These are phyloP conservation scores for Coregonus clupeaformis DNA, from an alignment of 2,113 vertebrate species.

Conservation along the genomic window DNA sequence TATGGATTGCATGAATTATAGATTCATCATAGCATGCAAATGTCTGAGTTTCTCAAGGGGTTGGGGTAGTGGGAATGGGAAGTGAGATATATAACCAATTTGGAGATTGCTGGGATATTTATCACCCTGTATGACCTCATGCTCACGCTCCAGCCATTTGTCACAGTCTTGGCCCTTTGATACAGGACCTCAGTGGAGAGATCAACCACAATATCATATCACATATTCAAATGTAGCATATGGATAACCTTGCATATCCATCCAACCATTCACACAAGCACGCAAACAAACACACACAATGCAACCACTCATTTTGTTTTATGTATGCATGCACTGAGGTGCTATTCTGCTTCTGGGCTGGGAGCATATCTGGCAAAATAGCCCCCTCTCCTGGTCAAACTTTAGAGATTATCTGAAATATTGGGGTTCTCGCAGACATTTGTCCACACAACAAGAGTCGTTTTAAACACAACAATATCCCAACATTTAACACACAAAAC, in stretches of 20 bases:
- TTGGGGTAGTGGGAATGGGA: not conserved
- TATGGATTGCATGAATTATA: not conserved
- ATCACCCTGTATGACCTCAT: not conserved
- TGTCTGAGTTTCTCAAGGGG: not conserved
- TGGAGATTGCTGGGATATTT: not conserved
- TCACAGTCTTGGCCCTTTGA: not conserved
- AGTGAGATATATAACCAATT: not conserved
- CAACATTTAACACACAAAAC: not conserved
- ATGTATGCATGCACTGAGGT: not conserved
- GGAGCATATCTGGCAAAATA: not conserved
- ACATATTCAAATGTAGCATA: not conserved
- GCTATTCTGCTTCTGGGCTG: not conserved
- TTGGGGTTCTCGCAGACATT: not conserved
- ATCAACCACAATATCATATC: not conserved
- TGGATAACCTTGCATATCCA: not conserved
- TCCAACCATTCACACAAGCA: slow-evolving; percentile 3
- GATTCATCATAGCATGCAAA: not conserved
- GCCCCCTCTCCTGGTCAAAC: not conserved
- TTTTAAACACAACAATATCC: not conserved
- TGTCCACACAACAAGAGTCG: no score
- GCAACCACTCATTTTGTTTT: not conserved
- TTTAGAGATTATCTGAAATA: not conserved
- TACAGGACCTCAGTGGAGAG: not conserved
- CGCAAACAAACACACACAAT: not conserved
- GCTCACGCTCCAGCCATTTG: not conserved